These are phyloP conservation scores for Machimus atricapillus DNA, from an alignment of 2,888 invertebrate species.

Conservation along the genomic window DNA sequence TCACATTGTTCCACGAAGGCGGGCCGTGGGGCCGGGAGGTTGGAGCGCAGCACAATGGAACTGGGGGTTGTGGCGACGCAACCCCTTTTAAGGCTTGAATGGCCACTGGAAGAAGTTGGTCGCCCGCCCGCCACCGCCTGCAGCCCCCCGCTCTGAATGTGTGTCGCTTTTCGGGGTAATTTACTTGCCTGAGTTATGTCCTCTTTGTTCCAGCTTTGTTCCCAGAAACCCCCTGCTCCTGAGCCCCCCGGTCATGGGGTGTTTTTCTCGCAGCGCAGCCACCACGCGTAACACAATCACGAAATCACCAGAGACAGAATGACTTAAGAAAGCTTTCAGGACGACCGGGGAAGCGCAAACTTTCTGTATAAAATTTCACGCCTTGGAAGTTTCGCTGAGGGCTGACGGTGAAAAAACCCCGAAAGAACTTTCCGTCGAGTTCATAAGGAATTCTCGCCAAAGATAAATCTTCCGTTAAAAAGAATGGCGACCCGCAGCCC, in stretches of 20 bases:
- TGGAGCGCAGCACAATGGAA: slow-evolving; percentile 8
- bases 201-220: slow-evolving; percentile 33
- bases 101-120: not conserved
- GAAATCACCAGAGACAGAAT: slow-evolving; percentile 41
- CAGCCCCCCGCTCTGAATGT: not conserved
- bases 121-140: not conserved
- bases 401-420: not conserved
- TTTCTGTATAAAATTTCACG: slow-evolving; percentile 44
- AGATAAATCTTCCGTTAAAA: slow-evolving; percentile 41
- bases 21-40: not conserved
- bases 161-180: slow-evolving; percentile 44
- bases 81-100: slow-evolving; percentile 22
- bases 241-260: not conserved
- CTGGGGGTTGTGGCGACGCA: slow-evolving; percentile 2
- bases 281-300: slow-evolving; percentile 42
- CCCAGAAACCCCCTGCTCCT: not conserved
- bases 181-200: slow-evolving; percentile 43
- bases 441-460: slow-evolving; percentile 42
- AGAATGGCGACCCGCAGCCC: slow-evolving; percentile 1
- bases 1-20: slow-evolving; percentile 36
- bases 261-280: slow-evolving; percentile 22
- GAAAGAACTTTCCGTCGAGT: slow-evolving; percentile 40
- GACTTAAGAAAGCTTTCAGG: slow-evolving; percentile 42
- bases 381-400: slow-evolving; percentile 36
- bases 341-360: slow-evolving; percentile 40